Conservation (phyloP, 2,113 vertebrate genomes). For the Rhynchopsitta pachyrhyncha region DNA sequence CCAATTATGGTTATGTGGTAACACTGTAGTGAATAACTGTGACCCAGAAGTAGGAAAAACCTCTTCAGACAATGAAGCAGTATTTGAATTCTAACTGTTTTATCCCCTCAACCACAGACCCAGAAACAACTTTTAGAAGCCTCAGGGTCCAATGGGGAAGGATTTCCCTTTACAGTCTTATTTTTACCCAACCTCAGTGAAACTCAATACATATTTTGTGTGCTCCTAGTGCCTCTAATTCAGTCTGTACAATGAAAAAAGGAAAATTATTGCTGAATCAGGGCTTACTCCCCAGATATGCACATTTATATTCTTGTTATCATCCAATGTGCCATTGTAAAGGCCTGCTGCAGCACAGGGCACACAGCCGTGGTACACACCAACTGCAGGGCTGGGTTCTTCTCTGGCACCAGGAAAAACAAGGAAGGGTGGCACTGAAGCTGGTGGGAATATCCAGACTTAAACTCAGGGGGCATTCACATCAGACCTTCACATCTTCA, state of each 20-base stretch:
- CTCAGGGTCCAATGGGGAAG: not conserved
- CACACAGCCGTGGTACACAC: not conserved
- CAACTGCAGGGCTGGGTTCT: not conserved
- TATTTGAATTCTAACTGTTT: not conserved
- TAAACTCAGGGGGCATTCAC: not conserved
- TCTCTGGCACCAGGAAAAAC: not conserved
- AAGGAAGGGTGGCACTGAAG: not conserved
- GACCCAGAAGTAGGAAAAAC: constrained; percentile 2
- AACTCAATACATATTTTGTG: not conserved
- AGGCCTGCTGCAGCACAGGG: not conserved
- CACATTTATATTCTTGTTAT: not conserved
- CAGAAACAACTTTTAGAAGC: not conserved
- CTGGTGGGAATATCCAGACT: not conserved
- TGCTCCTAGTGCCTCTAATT: not conserved
- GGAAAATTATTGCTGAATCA: constrained; percentile 2
- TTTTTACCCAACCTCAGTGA: not conserved
- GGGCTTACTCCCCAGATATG: not conserved
- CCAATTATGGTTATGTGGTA: constrained; percentile 57
- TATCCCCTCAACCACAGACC: not conserved
- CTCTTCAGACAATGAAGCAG: not conserved
- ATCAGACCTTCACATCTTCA: not conserved
- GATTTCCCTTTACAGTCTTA: not conserved
- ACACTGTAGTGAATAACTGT: not conserved
- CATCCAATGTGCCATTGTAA: not conserved
- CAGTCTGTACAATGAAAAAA: not conserved